A percentile compares a stretch with the other conserved stretches of the same genome.
These are phyloP conservation scores for Vanessa atalanta DNA, from an alignment of 1,140 invertebrate genomes.

Conservation along the genomic window DNA sequence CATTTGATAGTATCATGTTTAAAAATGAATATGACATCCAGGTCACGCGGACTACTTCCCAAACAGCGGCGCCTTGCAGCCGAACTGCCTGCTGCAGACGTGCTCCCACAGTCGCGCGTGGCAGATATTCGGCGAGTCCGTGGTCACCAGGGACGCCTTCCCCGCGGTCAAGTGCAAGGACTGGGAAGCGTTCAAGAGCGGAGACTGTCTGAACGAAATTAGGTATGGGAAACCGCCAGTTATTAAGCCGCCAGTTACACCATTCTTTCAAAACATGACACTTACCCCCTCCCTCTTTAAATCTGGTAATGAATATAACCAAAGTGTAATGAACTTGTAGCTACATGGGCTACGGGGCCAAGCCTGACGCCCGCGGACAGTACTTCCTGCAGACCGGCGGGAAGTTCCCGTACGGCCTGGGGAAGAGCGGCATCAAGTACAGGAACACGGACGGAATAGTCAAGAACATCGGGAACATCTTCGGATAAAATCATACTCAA, in stretches of 20 bases:
- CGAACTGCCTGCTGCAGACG: slow-evolving; percentile 80
- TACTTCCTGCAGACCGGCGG: slow-evolving; percentile 62
- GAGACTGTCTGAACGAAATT: slow-evolving; percentile 47
- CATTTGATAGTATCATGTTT: too few relatives aligned
- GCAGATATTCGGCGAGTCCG: slow-evolving; percentile 83
- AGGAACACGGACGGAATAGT: slow-evolving; percentile 47
- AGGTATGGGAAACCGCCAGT: slow-evolving; percentile 46
- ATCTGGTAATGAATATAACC: too few relatives aligned
- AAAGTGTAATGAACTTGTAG: slow-evolving; percentile 17
- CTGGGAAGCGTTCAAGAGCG: slow-evolving; percentile 58
- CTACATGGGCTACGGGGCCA: slow-evolving; percentile 58
- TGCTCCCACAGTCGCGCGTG: slow-evolving; percentile 85
- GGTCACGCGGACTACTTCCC: slow-evolving; percentile 91
- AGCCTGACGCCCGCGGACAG: slow-evolving; percentile 43
- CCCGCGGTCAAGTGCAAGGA: slow-evolving; percentile 51
- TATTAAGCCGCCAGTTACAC: too few relatives aligned
- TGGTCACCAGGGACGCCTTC: slow-evolving; percentile 60
- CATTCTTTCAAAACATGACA: too few relatives aligned
- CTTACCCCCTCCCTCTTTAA: too few relatives aligned
- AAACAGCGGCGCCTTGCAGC: slow-evolving; percentile 84
- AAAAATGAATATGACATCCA: not conserved
- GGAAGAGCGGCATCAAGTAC: slow-evolving; percentile 48
- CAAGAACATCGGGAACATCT: slow-evolving; percentile 32
- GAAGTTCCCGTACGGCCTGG: slow-evolving; percentile 53
- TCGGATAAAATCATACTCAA: not conserved